Evolutionary conservation across 2,113 vertebrate genomes (phyloP).

Genomic region (Trinectes maculatus): DNA sequence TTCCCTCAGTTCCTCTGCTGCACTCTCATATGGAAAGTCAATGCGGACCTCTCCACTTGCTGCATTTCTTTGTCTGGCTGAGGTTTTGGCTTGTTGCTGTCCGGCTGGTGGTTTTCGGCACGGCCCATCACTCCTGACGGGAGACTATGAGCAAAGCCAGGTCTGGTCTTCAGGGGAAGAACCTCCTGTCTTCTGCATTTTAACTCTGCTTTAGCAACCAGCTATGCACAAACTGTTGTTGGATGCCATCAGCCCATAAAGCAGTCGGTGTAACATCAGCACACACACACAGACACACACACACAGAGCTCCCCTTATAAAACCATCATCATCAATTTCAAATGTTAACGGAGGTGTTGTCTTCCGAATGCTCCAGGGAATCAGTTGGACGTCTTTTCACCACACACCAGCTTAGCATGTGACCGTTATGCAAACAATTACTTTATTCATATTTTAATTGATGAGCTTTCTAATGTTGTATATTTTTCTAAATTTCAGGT

Average conservation of each 20-base stretch:
- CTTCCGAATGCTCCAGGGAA: slow-evolving; percentile 41
- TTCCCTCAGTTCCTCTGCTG: neutral
- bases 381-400: slow-evolving; percentile 10
- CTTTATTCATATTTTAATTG: slow-evolving; percentile 27
- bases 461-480: slow-evolving; percentile 19
- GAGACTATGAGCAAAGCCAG: slow-evolving; percentile 65
- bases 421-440: slow-evolving; percentile 2
- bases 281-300: slow-evolving; percentile 29
- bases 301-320: slow-evolving; percentile 38
- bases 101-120: slow-evolving; percentile 25
- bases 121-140: slow-evolving; percentile 37
- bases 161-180: slow-evolving; percentile 24
- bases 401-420: slow-evolving; percentile 42
- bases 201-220: slow-evolving; percentile 70
- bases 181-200: slow-evolving; percentile 41
- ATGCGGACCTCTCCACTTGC: neutral
- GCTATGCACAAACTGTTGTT: slow-evolving; percentile 54
- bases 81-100: slow-evolving; percentile 43
- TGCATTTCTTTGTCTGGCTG: slow-evolving; percentile 20
- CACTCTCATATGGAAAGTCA: slow-evolving; percentile 8
- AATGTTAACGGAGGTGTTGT: slow-evolving; percentile 54
- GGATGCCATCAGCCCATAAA: slow-evolving; percentile 60
- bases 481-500: slow-evolving; percentile 9
- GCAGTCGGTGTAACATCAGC: slow-evolving; percentile 31
- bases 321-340: slow-evolving; percentile 55